These are phyloP conservation scores for Elgaria multicarinata DNA, from an alignment of 2,113 vertebrate genomes.

Conservation along the genomic window DNA sequence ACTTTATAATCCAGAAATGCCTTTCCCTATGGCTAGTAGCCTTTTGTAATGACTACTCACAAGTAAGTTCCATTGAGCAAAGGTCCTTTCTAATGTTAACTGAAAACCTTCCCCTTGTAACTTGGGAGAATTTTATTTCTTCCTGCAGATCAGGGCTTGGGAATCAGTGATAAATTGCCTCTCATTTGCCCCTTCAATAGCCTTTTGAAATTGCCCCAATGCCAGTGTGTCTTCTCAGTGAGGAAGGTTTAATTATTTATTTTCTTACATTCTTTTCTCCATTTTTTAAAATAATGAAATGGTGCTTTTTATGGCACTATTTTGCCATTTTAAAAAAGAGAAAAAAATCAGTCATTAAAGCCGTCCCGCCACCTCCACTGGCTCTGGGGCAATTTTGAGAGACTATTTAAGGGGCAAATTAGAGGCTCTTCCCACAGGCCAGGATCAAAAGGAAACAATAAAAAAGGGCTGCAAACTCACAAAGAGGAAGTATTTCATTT, in stretches of 20 bases:
- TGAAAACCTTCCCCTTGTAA: not conserved
- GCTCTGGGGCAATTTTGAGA: not conserved
- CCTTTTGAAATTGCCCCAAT: not conserved
- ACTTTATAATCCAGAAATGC: not conserved
- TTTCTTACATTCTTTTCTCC: not conserved
- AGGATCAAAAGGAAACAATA: constrained; percentile 2
- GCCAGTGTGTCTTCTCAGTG: not conserved
- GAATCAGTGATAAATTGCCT: not conserved
- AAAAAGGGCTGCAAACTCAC: not conserved
- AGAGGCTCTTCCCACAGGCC: not conserved
- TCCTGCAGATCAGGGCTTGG: not conserved
- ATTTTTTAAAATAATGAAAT: not conserved
- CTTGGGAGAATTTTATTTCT: not conserved
- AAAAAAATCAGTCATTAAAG: not conserved
- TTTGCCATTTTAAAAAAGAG: not conserved
- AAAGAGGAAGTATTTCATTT: not conserved
- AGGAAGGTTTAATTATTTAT: not conserved
- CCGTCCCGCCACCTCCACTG: not conserved
- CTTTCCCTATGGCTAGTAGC: not conserved
- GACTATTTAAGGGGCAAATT: not conserved
- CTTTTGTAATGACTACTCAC: not conserved
- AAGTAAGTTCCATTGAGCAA: constrained; percentile 1
- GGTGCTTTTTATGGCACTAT: not conserved
- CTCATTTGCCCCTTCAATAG: not conserved
- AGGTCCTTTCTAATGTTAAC: not conserved